Base-by-base conservation (phyloP, 2,888 invertebrate genomes). In the Hypercompe scribonia region DNA sequence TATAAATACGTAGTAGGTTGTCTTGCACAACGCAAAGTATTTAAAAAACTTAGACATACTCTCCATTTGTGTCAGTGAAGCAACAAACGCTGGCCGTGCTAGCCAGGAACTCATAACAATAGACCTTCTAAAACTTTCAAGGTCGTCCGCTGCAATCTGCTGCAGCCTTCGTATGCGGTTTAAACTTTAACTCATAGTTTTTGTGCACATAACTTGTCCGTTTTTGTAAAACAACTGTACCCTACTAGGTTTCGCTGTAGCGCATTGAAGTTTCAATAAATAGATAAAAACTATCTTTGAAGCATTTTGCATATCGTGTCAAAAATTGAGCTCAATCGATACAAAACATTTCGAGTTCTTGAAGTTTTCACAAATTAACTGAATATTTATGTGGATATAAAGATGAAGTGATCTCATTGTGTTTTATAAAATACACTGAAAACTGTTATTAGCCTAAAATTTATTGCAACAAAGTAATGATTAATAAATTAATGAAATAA, bases 121-220 rank as follows among this genome's bases (percentile, higher is more conserved):
- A 72, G 69, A 82, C 82, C 81, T 82, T 82, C 76, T 72, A 71
- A 71, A 78, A 88, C 78, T 89, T 88, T 83, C 89, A 89, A 89
- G 90, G 90, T 84, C 86, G 77, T 70, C 73, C 50, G 74, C 70
- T 80, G 79, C 81, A 81, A 64, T 69, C 75, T 73, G 73, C 71
- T 79, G 84, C 84, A 86, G 80, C 85, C 82, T 85, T 87, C 84
- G 82, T 78, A 7, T 31, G 78, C 73, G 79, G 76, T 84, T 81
- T 78, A 80, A 83, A 83, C 78, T 84, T 79, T 81, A 79, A 81
- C 78, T 81, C 74, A 79, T 76, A 74, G 75, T 72, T 78, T 73
- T 76, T 83, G 75, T 73, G 74, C 65, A 80, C 70, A 68, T 68
- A 83, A 77, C 78, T 83, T 79, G 63, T 42, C 39, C 67, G 73